phyloP scores from a whole-genome alignment of 2,113 vertebrate genomes.

The Isichthys henryi region DNA sequence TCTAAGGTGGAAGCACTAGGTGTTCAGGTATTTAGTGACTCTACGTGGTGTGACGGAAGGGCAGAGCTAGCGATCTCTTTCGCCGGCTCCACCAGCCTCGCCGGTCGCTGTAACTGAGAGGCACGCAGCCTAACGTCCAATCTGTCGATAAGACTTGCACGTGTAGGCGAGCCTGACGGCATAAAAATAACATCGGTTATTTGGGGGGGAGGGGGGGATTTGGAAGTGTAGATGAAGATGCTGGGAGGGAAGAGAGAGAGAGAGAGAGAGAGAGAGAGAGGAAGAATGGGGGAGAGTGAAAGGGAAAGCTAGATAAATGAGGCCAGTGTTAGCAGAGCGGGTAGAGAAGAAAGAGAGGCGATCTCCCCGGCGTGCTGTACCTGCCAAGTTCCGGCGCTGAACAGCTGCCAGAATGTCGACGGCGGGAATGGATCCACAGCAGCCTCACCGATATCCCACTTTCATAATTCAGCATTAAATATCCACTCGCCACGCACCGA shows the following conservation, averaged over 20 bases:
- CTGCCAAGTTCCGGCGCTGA: slow-evolving; percentile 57
- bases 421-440: slow-evolving; percentile 33
- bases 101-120: slow-evolving; percentile 6
- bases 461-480: slow-evolving; percentile 34
- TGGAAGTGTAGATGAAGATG: slow-evolving; percentile 42
- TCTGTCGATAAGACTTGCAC: background rate
- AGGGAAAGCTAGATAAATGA: slow-evolving; percentile 53
- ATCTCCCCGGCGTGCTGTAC: slow-evolving; percentile 53
- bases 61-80: slow-evolving; percentile 30
- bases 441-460: slow-evolving; percentile 29
- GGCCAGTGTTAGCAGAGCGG: slow-evolving; percentile 46
- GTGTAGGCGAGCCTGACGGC: slow-evolving; percentile 29
- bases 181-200: slow-evolving; percentile 37
- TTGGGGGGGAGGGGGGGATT: background rate
- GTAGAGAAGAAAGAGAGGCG: slow-evolving; percentile 38
- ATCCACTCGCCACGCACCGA: background rate
- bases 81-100: slow-evolving; percentile 26
- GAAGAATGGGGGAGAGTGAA: slow-evolving; percentile 15
- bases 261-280: background rate
- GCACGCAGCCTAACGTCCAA: background rate
- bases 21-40: slow-evolving; percentile 31
- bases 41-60: background rate
- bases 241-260: slow-evolving; percentile 33
- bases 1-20: slow-evolving; percentile 22
- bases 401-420: slow-evolving; percentile 52